phyloP scores from a whole-genome alignment of 2,888 invertebrate species.

The Drosophila algonquin region DNA sequence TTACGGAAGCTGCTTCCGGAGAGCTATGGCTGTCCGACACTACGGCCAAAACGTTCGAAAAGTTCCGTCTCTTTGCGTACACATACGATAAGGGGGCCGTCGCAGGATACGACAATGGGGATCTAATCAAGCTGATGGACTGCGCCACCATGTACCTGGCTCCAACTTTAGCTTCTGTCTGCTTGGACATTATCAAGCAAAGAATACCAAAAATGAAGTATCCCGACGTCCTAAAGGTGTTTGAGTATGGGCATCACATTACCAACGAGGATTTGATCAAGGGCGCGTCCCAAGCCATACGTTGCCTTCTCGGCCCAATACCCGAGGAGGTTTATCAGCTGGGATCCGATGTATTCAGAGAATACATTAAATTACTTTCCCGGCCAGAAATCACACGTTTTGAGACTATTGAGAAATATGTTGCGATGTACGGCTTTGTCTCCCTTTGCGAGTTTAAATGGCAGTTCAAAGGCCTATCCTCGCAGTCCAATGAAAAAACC shows the following conservation, averaged over 20 bases:
- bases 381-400: background rate
- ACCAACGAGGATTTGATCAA: background rate
- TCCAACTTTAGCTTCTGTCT: background rate
- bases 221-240: conserved; percentile 2
- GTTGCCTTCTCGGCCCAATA: accelerated
- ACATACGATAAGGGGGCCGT: conserved; percentile 1
- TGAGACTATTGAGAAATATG: conserved; percentile 1
- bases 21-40: conserved; percentile 20
- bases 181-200: background rate
- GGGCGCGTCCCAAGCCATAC: accelerated
- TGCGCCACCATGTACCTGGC: conserved; percentile 41
- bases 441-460: background rate
- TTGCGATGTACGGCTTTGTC: conserved; percentile 16
- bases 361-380: background rate
- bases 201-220: background rate
- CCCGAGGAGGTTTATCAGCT: conserved; percentile 1
- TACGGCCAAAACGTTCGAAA: conserved; percentile 27
- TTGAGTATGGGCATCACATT: conserved; percentile 16
- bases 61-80: conserved; percentile 29
- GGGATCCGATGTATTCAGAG: conserved; percentile 4
- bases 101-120: background rate
- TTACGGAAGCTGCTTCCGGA: conserved; percentile 23
- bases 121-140: conserved; percentile 4
- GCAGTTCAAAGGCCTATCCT: conserved; percentile 3
- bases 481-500: background rate